Base-by-base conservation (phyloP, 2,888 invertebrate genomes). In the Eristalinus aeneus region DNA sequence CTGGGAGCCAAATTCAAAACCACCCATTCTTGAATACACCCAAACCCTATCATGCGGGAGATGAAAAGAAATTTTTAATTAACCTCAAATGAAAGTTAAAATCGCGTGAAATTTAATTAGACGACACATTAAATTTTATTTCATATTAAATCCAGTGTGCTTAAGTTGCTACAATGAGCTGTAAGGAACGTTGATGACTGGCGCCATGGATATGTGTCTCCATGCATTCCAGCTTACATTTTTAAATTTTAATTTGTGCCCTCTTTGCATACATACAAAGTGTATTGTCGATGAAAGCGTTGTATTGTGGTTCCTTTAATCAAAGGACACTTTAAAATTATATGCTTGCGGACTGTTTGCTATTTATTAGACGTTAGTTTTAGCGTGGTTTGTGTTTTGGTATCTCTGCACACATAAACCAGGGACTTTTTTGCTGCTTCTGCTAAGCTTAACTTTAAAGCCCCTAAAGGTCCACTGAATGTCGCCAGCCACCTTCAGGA, bases 41-140 rank as follows among this genome's bases (percentile, higher is more conserved):
- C 16, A 39, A 32, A 6, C 22, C 31, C 46, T 1, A n/a, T 46
- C 32, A 72, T 60, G 63, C 73, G 63, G 68, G 56, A 74, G 68
- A 74, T 68, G 74, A 74, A 74, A 73, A 74, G 68, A 72, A 79
- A 74, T 80, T 27, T 78, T 80, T 74, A 74, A 80, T 68, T 74
- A 74, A 80, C 68, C 63, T 69, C 73, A 63, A 80, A 63, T 74
- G 67, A 53, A 67, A 73, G 73, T 67, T 79, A 79, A 73, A 73
- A 60, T 61, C 34, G 79, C 73, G 73, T 79, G 67, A 79, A 73
- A 79, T 79, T 79, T 79, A 79, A 79, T 79, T 73, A 79, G 67
- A 79, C 67, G 79, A 68, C 36, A 73, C 67, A 80, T 73, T 80
- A 74, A 74, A 80, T 80, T 80, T 73, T 69, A 74, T 80, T 80